Base-by-base conservation (phyloP, 2,888 invertebrate species). In the Eurytoma adleriae region DNA sequence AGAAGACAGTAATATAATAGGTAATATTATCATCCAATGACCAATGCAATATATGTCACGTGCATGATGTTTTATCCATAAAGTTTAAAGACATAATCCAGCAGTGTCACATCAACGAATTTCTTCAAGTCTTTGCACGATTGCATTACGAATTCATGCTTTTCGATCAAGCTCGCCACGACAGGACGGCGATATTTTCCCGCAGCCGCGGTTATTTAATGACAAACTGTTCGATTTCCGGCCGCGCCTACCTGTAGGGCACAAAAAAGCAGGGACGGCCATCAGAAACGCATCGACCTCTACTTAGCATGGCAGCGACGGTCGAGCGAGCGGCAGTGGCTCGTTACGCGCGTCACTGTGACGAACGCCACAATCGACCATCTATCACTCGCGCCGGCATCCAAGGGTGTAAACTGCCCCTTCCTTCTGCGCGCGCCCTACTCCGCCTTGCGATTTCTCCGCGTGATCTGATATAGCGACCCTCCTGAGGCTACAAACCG, bases 281-380 rank as follows among this genome's bases (percentile, higher is more conserved):
- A 78, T 78, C 57, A 67, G 59, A 78, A 78, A 71, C 66, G 20
- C 71, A 78, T 71, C 30, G 24, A 3, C 0, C 20, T 14, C 30
- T 66, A 66, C 66, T 78, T 78, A 59, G 52, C 18, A 12, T 12
- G 3, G 12, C 7, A 18, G 24, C 56, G 62, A 62, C 56, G 56
- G 64, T 69, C 61, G 56, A 70, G n/a, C 16, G 27, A 12, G 16
- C 27, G 2, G 40, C 62, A 48, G 27, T 4, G 30, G 40, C 2
- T 20, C 27, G 48, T 16, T 27, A 18, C 18, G 52, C 14, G 18
- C 18, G 50, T 68, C 77, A n/a, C 18, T 78, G 56, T 68, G 72
- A 78, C 72, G 48, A 68, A 62, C 73, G 61, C 78, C 68, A 72
- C 20, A 67, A 68, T 66, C 69, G 67, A 16, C 59, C 66, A 79